Evolutionary conservation across 2,888 invertebrate species (phyloP), one percentile per base, ranked within the genome.

Genomic region (Liposcelis brunnea): DNA sequence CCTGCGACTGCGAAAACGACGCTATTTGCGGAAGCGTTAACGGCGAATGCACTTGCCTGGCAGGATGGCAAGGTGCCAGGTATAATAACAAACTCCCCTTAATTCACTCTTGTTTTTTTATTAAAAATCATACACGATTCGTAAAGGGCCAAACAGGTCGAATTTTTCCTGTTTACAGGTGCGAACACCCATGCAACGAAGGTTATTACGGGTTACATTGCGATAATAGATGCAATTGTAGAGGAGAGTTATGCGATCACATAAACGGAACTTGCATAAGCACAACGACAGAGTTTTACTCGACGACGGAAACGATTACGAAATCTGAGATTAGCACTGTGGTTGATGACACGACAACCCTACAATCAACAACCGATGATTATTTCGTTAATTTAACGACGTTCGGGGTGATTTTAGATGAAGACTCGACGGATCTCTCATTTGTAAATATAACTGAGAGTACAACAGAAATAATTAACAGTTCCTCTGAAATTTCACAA

Each of bases 31-130:
- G 78, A 52, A 69, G 75, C 2, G 57, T 65, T 47, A 71, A 70
- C 8, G 80, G 81, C 21, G 65, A 67, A 45, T 81, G 81, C 57
- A 66, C 67, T 46, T 81, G 81, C 61, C 68, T 71, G 42, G 66
- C 70, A 35, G 80, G 79, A 58, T 77, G 75, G 74, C 71, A 68
- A 56, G 80, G 80, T 59, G 68, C 69, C 58, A 71, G 70, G 81
- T 80, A 68, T 70, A 69, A 66, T 19, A 6, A 7, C 35, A 35
- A 7, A 32, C 10, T 32, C n/a, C n/a, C n/a, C n/a, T n/a, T n/a
- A n/a, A n/a, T n/a, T n/a, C n/a, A n/a, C n/a, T n/a, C n/a, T n/a
- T n/a, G n/a, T n/a, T n/a, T n/a, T n/a, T n/a, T n/a, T n/a, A n/a
- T n/a, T n/a, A n/a, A n/a, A n/a, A n/a, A n/a, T n/a, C n/a, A n/a